These are phyloP conservation scores for Hirtodrosophila alboralis DNA, from an alignment of 2,888 invertebrate species.

Conservation along the genomic window DNA sequence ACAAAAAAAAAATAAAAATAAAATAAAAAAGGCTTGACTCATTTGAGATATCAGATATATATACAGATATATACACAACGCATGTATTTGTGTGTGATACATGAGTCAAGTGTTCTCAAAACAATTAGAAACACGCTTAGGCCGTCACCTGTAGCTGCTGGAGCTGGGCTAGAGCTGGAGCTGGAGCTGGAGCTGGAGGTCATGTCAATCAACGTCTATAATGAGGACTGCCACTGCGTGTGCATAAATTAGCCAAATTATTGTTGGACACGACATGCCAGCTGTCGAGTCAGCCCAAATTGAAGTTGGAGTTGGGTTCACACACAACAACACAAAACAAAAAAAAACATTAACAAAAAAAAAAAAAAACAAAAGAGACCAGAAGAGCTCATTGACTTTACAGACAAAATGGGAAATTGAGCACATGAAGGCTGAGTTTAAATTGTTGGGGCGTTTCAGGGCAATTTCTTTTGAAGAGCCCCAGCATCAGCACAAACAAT, in stretches of 20 bases:
- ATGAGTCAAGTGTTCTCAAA: conserved; percentile 37
- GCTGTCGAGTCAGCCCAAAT: conserved; percentile 23
- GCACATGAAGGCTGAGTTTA: conserved; percentile 14
- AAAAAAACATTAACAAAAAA: conserved; percentile 9
- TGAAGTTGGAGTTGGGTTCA: conserved; percentile 1
- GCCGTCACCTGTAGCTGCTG: conserved; percentile 56
- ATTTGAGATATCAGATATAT: conserved; percentile 10
- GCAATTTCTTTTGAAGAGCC: conserved; percentile 36
- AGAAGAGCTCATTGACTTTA: conserved; percentile 55
- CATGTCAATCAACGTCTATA: conserved; percentile 68
- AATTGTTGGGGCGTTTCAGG: conserved; percentile 45
- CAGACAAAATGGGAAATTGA: conserved; percentile 46
- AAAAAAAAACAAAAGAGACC: conserved; percentile 17
- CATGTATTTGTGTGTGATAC: neutral
- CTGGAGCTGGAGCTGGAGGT: conserved; percentile 43
- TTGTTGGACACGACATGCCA: conserved; percentile 55
- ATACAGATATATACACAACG: neutral
- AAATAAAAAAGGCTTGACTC: conserved; percentile 34
- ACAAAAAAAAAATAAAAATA: no score
- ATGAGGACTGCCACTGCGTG: conserved; percentile 67
- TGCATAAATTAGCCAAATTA: conserved; percentile 70
- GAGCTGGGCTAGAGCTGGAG: conserved; percentile 39
- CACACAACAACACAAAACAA: no score
- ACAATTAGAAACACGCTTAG: conserved; percentile 53
- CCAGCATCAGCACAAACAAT: conserved; percentile 35